Evolutionary conservation across 2,888 invertebrate genomes (phyloP), one percentile per base, ranked within the genome.

Genomic region (Drosophila histrio): DNA sequence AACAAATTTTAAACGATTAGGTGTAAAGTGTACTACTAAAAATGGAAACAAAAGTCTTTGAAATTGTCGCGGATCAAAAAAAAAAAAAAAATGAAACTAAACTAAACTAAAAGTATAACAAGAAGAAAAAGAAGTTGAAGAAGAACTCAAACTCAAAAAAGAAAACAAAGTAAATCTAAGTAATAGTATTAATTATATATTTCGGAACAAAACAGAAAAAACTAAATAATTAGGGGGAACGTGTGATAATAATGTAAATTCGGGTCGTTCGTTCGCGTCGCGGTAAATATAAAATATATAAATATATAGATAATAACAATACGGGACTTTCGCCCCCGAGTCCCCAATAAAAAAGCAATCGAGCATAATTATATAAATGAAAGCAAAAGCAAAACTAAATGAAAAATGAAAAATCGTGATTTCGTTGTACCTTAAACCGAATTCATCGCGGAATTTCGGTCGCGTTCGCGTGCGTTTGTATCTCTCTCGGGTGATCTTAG

Each of bases 381-480:
- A 62, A 66, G 58, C 62, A 79, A 77, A 65, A 66, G 66, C 60
- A 69, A 72, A 83, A 77, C 64, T 70, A 73, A 77, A 69, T 61
- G 50, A 69, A 68, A 41, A 26, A 24, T 13, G 13, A 68, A 70
- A 79, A 87, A 90, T 91, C 91, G 91, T 91, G 91, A 91, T 91
- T 91, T 91, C 91, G 91, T 91, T 91, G 90, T 92, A 92, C 92
- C 92, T 92, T 91, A 91, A 91, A 91, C 91, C 91, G 91, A 91
- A 90, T 91, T 91, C 91, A 90, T 91, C 92, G 91, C 90, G 91
- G 92, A 91, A 91, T 91, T 39, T 91, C 91, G 92, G 91, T 91
- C 91, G 91, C 91, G 92, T 91, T 90, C 92, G 92, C 92, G 92
- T 91, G 84, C 87, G 84, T 84, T 85, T 87, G 87, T 84, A 84